Evolutionary conservation across 2,797 vertebrate species (phyloP).

Genomic region (Sebastes steindachneri): DNA sequence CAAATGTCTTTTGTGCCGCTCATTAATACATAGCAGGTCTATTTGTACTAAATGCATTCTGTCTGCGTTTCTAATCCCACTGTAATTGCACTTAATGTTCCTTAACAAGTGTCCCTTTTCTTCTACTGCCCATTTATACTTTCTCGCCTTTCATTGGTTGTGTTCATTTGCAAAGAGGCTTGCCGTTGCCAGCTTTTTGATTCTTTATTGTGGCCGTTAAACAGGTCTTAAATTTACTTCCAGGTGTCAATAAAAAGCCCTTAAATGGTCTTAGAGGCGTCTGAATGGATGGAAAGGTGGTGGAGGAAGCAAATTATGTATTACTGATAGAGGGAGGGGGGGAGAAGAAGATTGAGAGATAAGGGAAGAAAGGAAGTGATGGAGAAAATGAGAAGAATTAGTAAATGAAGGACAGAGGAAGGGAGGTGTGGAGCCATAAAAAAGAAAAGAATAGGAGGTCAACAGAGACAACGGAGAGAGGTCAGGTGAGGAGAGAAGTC

Average conservation of each 20-base stretch:
- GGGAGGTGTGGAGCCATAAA: neutral
- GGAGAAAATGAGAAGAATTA: neutral
- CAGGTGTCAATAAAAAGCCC: conserved; percentile 11
- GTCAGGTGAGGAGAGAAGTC: conserved; percentile 18
- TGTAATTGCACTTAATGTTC: conserved; percentile 3
- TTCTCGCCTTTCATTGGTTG: neutral
- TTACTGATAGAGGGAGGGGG: neutral
- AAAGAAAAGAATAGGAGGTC: neutral
- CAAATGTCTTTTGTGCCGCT: neutral
- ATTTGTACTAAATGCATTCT: neutral
- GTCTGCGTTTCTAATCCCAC: neutral
- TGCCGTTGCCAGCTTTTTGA: neutral
- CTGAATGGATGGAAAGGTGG: neutral
- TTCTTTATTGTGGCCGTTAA: neutral
- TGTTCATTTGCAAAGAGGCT: neutral
- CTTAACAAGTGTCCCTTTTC: neutral
- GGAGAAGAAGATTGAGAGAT: neutral
- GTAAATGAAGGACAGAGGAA: neutral
- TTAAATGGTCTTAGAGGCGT: neutral
- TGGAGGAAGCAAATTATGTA: neutral
- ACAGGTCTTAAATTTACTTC: neutral
- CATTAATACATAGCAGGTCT: neutral
- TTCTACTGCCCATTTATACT: neutral
- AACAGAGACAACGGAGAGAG: neutral
- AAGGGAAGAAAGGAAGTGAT: neutral